Conservation (phyloP, 2,797 vertebrate species). For the Otus scops region DNA sequence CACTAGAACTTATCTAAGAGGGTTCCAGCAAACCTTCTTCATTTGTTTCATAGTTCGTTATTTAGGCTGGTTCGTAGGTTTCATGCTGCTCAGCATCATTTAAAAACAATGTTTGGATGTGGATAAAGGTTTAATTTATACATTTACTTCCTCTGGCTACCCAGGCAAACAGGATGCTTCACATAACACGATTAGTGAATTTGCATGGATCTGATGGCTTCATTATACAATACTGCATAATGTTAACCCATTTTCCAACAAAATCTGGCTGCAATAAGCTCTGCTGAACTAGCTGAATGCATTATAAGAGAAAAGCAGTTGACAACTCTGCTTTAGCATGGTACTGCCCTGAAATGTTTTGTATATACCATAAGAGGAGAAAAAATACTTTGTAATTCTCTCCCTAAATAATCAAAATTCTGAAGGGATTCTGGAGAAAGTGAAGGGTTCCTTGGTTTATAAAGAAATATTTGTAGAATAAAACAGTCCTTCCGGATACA, state of each 20-base stretch:
- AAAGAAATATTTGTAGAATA: background rate
- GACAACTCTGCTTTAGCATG: background rate
- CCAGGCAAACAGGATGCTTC: background rate
- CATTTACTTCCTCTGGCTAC: background rate
- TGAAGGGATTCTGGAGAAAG: background rate
- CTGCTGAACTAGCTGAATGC: background rate
- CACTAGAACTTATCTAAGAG: background rate
- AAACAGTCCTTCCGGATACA: background rate
- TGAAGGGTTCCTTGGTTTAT: background rate
- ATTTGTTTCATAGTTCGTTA: background rate
- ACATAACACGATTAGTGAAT: background rate
- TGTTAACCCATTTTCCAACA: background rate
- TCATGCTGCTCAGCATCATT: background rate
- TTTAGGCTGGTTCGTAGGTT: background rate
- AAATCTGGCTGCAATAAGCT: background rate
- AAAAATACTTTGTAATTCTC: background rate
- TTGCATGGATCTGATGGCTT: background rate
- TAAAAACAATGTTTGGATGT: background rate
- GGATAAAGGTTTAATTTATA: conserved; percentile 17
- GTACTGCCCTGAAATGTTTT: background rate
- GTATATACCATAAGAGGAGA: background rate
- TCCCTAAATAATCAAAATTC: background rate
- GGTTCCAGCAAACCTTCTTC: background rate
- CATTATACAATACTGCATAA: background rate
- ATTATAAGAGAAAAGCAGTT: background rate